phyloP scores from a whole-genome alignment of 2,113 vertebrate genomes.

The Acrocephalus arundinaceus region DNA sequence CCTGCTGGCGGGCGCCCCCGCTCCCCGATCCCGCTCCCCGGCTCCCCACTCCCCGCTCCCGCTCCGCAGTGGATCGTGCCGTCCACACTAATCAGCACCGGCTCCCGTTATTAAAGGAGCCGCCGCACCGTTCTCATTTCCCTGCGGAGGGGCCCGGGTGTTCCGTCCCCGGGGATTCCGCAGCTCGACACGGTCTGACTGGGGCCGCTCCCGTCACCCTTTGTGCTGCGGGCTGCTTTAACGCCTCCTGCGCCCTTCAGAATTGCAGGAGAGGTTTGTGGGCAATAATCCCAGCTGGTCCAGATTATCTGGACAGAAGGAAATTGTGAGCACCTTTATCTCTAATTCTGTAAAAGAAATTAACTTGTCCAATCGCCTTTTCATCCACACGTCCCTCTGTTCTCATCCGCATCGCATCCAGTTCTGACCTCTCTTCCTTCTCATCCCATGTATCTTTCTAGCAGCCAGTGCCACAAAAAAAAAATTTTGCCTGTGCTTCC shows the following conservation, averaged over 20 bases:
- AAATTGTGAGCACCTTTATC: not conserved
- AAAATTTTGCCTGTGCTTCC: not conserved
- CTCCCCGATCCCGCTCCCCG: not conserved
- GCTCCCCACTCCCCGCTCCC: not conserved
- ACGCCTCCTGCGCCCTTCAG: not conserved
- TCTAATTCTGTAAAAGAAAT: not conserved
- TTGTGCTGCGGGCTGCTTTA: not conserved
- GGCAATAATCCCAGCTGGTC: not conserved
- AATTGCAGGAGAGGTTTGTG: not conserved
- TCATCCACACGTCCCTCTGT: not conserved
- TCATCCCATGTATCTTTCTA: accelerated
- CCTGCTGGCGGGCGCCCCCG: not conserved
- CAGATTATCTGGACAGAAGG: not conserved
- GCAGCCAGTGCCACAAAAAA: not conserved
- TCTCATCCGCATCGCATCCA: not conserved
- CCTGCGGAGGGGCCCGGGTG: not conserved
- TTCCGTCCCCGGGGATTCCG: not conserved
- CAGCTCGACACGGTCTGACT: not conserved
- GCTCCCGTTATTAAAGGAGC: not conserved
- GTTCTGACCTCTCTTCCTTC: not conserved
- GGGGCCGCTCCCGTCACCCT: not conserved
- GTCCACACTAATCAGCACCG: conserved; percentile 26
- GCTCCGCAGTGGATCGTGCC: conserved; percentile 53
- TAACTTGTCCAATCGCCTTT: not conserved
- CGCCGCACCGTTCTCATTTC: not conserved